A percentile compares a stretch with the other conserved stretches of the same genome.
Conservation (phyloP, 2,113 vertebrate species). For the Solenodon paradoxus region DNA sequence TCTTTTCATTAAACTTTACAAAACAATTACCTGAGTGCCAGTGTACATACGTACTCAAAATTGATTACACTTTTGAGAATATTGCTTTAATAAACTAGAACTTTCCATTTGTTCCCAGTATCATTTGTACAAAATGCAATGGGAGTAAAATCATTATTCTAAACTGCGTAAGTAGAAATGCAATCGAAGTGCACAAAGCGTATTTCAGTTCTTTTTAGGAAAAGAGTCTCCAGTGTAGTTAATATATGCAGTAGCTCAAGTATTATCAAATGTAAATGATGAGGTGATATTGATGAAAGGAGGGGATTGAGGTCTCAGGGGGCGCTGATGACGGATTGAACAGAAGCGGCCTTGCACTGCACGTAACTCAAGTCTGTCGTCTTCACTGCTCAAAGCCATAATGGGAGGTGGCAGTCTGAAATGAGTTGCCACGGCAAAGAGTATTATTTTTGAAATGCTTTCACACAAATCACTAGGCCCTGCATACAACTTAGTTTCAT, state of each 20-base stretch:
- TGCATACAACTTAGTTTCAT: constrained; percentile 95
- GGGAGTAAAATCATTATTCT: background rate
- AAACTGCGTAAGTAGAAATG: constrained; percentile 55
- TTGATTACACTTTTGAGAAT: background rate
- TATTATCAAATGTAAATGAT: constrained; percentile 88
- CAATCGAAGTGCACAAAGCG: constrained; percentile 73
- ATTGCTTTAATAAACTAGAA: background rate
- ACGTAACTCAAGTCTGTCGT: constrained; percentile 90
- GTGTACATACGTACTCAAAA: background rate
- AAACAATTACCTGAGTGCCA: constrained; percentile 31
- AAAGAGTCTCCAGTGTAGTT: constrained; percentile 73
- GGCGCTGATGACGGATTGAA: constrained; percentile 98
- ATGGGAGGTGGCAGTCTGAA: constrained; percentile 98
- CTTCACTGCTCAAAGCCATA: constrained; percentile 93
- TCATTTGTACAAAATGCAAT: background rate
- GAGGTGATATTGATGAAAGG: constrained; percentile 94
- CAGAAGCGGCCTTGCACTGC: constrained; percentile 91
- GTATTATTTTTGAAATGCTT: constrained; percentile 99
- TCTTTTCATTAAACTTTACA: background rate
- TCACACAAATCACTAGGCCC: constrained; percentile 96
- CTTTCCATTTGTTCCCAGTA: background rate
- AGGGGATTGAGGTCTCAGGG: constrained; percentile 92
- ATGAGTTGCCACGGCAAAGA: constrained; percentile 95
- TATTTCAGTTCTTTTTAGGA: constrained; percentile 68
- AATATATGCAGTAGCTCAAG: constrained; percentile 87